Base-by-base conservation (phyloP, 2,797 vertebrate genomes). In the Clarias laeviceps region DNA sequence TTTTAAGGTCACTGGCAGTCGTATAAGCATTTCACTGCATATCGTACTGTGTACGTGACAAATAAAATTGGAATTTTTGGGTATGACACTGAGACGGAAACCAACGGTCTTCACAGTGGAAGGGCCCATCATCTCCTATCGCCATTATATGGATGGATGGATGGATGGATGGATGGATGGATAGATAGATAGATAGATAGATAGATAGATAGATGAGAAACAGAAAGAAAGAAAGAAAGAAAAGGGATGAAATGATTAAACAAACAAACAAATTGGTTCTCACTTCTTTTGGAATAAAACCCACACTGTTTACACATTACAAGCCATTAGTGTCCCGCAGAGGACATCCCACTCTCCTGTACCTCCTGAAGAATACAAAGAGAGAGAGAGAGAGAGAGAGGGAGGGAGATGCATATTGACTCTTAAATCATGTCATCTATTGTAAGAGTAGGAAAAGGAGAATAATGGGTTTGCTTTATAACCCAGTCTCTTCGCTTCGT, bases 301-400 rank as follows among this genome's bases (percentile, higher is more conserved):
- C 59, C 24, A n/a, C 68, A 84, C 73, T 80, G 72, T 85, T 86
- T 57, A 87, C 50, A 83, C 40, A 86, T 85, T 85, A 85, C 65
- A 86, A 76, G 69, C 68, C 68, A 83, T 89, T 88, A 87, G 64
- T 69, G 74, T 86, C 88, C 82, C 11, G 17, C 45, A 81, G 62
- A 85, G 45, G 50, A 76, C 78, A 61, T 82, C 73, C 37, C 57
- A 85, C 72, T 18, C 29, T 59, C 54, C 27, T 22, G n/a, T 72
- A 34, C 70, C 72, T 73, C 17, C 22, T 29, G 27, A 80, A 84
- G 11, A 70, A 73, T 61, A 73, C 0, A 73, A 29, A 57, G 54
- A 54, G 24, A 72, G 29, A 40, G 64, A 78, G 40, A 69, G 74
- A 61, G 24, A 70, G 34, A 73, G 64, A 50, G 70, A 73, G 50